Base-by-base conservation (phyloP, 2,113 vertebrate species). In the Scartelaos histophorus region DNA sequence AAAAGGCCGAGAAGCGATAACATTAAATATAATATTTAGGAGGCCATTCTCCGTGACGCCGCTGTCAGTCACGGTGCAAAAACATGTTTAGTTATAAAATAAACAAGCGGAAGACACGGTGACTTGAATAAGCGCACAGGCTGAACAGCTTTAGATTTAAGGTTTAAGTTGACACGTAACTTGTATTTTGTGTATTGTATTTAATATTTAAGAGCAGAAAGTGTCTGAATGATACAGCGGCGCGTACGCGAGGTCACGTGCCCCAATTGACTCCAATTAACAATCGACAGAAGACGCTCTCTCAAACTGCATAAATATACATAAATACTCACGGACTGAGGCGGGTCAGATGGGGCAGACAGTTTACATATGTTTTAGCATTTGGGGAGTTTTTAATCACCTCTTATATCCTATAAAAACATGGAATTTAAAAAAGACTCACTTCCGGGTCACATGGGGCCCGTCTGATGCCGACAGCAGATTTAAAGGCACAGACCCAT, bases 1-100 rank as follows among this genome's bases (percentile, higher is more conserved):
- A 60, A 60, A 60, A 60, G 57, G 57, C 57, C 57, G 57, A 60
- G 57, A 60, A 60, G 57, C 57, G 57, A 60, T 60, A 58, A 58
- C 57, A 24, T 25, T 11, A 2, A 57, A 7, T 1, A 11, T 24
- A 1, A 2, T 9, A 0, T 1, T 57, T 10, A 57, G 56, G 0
- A 3, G 2, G n/a, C 24, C 13, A 60, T 61, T 61, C 15, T 17
- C 6, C 6, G 15, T 17, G 25, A 29, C 5, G 58, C 25, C 58
- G 0, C 16, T 34, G 4, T 61, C 24, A 2, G 15, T 61, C 15
- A 61, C 34, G 58, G 58, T 61, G 22, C 25, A 7, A 17, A 17
- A 5, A 34, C 25, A 34, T 29, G 7, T 17, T 25, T 19, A 0
- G 7, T 34, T 61, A 61, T 13, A 7, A 16, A 13, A 15, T 0